phyloP scores from a whole-genome alignment of 2,113 vertebrate species.

The Pica pica region DNA sequence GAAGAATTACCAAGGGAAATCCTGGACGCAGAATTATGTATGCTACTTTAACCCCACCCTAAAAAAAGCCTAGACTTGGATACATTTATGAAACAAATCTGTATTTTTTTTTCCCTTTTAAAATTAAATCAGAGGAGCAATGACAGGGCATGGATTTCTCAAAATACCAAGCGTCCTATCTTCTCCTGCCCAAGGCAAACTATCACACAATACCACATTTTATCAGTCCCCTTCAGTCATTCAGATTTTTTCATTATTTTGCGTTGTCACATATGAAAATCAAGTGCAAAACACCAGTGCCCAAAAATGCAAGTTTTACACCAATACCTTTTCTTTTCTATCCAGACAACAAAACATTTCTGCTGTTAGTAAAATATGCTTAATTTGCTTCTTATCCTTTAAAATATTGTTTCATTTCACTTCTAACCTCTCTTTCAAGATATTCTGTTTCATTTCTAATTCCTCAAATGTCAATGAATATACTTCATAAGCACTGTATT shows the following conservation, averaged over 20 bases:
- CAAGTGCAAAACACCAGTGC: not conserved
- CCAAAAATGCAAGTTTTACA: not conserved
- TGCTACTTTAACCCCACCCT: not conserved
- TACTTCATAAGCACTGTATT: not conserved
- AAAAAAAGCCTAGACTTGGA: not conserved
- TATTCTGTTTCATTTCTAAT: not conserved
- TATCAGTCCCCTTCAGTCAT: not conserved
- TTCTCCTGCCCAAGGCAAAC: not conserved
- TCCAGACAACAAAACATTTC: not conserved
- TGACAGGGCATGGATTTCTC: not conserved
- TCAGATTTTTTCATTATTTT: not conserved
- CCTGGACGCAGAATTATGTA: not conserved
- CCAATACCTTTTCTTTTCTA: not conserved
- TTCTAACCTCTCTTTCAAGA: not conserved
- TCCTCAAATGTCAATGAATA: not conserved
- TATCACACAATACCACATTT: not conserved
- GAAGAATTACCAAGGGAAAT: not conserved
- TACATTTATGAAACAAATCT: not conserved
- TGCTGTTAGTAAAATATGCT: not conserved
- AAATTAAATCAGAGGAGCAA: not conserved
- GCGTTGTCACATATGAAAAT: not conserved
- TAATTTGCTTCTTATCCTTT: not conserved
- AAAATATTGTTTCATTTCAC: not conserved
- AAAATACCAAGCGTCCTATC: not conserved
- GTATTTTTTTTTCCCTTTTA: rapidly evolving